Evolutionary conservation across 2,113 vertebrate species (phyloP), one percentile per base, ranked within the genome.

Genomic region (Rutilus rutilus): DNA sequence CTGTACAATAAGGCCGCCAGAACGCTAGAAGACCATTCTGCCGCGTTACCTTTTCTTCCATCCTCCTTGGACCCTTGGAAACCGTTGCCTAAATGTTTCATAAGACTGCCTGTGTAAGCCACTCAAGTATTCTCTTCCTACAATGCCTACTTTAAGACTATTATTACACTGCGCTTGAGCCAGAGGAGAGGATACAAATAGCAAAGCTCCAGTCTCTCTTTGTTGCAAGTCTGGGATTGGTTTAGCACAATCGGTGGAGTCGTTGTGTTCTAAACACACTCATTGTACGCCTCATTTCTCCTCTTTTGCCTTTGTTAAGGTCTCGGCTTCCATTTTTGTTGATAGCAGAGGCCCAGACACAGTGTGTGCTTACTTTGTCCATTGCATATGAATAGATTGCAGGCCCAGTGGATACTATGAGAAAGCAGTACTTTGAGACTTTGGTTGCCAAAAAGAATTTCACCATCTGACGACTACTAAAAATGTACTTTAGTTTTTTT

Each of bases 1-100:
- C 96, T 96, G 95, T 96, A 98, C 97, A 99, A 98, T 98, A 95
- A 96, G 96, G 95, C 93, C 95, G 95, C 94, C 95, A 94, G 95
- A 96, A 96, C 96, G 95, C 87, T 94, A 95, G 96, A 95, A 96
- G 94, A 95, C 94, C 94, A 91, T 96, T 97, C 96, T 93, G 90
- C 94, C 89, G 95, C 96, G 64, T 95, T 95, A 95, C 94, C 93
- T 95, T 93, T 95, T 96, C 96, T 96, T 95, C 91, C 93, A 90
- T 92, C 92, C 91, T 91, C 45, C 30, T 69, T 50, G 14, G 90
- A 90, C 94, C 92, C 91, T 93, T 92, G 94, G 95, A 96, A 97
- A 95, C 91, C 89, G 94, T 90, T 90, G 94, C 93, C 95, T 96
- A 95, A 97, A 95, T 96, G 93, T 96, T 96, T 94, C 90, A 95